Evolutionary conservation across 2,113 vertebrate species (phyloP).

Genomic region (Oryzias celebensis): DNA sequence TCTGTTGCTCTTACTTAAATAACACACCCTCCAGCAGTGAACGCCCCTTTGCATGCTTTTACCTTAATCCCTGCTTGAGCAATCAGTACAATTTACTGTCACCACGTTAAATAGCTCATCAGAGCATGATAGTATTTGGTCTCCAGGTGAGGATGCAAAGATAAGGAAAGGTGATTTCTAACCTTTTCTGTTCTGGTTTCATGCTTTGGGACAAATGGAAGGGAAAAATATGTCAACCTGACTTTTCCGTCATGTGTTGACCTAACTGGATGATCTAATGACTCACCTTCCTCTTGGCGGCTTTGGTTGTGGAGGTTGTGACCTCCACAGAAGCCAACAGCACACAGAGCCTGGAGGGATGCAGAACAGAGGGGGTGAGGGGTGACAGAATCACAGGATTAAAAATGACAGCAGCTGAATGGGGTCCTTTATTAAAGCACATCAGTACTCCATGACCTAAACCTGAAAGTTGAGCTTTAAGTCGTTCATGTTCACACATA

Average conservation of each 20-base stretch:
- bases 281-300: constrained; percentile 72
- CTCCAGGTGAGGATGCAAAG: background rate
- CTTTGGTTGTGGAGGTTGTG: constrained; percentile 62
- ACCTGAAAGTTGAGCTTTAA: background rate
- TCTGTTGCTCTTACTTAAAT: too few relatives aligned
- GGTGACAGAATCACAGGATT: constrained; percentile 4
- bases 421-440: constrained; percentile 23
- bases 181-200: too few relatives aligned
- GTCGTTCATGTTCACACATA: background rate
- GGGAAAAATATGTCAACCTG: constrained; percentile 2
- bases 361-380: constrained; percentile 23
- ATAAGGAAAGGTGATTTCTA: background rate
- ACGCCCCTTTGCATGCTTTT: background rate
- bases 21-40: background rate
- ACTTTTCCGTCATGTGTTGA: constrained; percentile 5
- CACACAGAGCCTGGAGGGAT: constrained; percentile 60
- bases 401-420: constrained; percentile 38
- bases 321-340: constrained; percentile 69
- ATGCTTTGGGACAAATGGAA: background rate
- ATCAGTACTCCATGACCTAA: constrained; percentile 46
- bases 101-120: background rate
- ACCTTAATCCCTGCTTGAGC: too few relatives aligned
- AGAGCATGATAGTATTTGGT: constrained; percentile 4
- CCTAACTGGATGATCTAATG: constrained; percentile 41
- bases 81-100: background rate